Percentiles rank a stretch among this genome's conserved stretches.
Conservation (phyloP, 2,797 vertebrate species). For the Channa striata region DNA sequence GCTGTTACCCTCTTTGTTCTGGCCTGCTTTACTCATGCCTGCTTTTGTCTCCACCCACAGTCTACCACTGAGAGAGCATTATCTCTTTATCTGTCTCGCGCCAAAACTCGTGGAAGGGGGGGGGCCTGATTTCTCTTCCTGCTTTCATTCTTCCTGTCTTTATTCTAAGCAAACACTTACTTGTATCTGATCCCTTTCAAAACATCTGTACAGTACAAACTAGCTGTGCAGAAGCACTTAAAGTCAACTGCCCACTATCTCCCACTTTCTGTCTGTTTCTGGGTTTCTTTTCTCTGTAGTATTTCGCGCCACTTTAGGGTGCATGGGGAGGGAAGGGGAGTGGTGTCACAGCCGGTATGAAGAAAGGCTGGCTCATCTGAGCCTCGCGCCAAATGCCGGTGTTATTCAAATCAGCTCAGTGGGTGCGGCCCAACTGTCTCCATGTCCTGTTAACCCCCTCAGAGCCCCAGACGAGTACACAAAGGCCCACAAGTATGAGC, state of each 20-base stretch:
- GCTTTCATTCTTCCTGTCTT: slow-evolving; percentile 12
- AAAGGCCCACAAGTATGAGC: slow-evolving; percentile 52
- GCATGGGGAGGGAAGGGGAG: slow-evolving; percentile 43
- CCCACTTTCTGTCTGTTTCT: slow-evolving; percentile 10
- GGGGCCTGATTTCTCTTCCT: slow-evolving; percentile 35
- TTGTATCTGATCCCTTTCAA: slow-evolving; percentile 34
- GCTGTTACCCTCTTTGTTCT: slow-evolving; percentile 80
- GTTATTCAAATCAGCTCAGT: slow-evolving; percentile 81
- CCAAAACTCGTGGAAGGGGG: slow-evolving; percentile 56
- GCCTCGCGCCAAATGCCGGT: slow-evolving; percentile 78
- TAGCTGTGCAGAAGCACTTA: slow-evolving; percentile 27
- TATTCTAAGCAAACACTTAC: slow-evolving; percentile 9
- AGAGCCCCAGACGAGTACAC: slow-evolving; percentile 47
- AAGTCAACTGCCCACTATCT: slow-evolving; percentile 5
- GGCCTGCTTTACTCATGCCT: slow-evolving; percentile 72
- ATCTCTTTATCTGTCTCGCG: slow-evolving; percentile 66
- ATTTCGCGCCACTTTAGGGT: slow-evolving; percentile 79
- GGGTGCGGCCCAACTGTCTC: slow-evolving; percentile 83
- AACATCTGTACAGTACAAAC: slow-evolving; percentile 48
- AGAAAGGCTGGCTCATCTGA: slow-evolving; percentile 70
- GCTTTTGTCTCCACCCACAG: slow-evolving; percentile 79
- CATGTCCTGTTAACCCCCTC: slow-evolving; percentile 79
- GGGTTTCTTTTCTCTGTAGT: slow-evolving; percentile 35
- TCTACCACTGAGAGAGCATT: slow-evolving; percentile 69
- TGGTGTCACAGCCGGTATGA: slow-evolving; percentile 62